These are phyloP conservation scores for Arion vulgaris DNA, from an alignment of 1,140 invertebrate genomes.

Conservation along the genomic window DNA sequence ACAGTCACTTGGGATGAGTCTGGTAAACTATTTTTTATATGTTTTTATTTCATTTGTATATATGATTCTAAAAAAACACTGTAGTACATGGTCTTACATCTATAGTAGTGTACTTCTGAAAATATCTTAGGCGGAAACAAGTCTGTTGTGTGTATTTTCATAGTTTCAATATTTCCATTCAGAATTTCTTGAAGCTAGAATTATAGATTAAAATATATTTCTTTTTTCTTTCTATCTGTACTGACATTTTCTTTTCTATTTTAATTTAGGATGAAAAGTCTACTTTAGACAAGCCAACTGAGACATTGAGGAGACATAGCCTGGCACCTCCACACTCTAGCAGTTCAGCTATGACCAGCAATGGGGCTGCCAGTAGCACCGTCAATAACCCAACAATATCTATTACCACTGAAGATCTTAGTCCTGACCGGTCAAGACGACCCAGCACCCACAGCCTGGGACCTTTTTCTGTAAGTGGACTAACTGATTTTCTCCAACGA, in stretches of 20 bases:
- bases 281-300: conserved; percentile 52
- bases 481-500: conserved; percentile 56
- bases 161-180: no score
- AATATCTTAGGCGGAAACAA: no score
- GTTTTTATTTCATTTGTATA: no score
- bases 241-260: conserved; percentile 8
- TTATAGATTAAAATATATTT: no score
- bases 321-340: conserved; percentile 57
- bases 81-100: no score
- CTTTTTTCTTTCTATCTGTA: neutral
- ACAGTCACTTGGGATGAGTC: conserved; percentile 53
- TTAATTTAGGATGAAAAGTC: conserved; percentile 61
- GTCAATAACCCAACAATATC: conserved; percentile 57
- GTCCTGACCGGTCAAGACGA: conserved; percentile 58
- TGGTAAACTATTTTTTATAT: conserved; percentile 47
- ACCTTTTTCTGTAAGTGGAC: conserved; percentile 67
- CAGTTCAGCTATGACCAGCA: conserved; percentile 36
- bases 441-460: conserved; percentile 67
- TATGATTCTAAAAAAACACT: no score
- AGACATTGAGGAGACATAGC: conserved; percentile 59
- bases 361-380: neutral
- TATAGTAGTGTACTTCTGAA: no score
- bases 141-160: no score
- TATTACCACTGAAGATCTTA: conserved; percentile 61
- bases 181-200: no score